Conservation (phyloP, 1,140 invertebrate genomes). For the Harpegnathos saltator region DNA sequence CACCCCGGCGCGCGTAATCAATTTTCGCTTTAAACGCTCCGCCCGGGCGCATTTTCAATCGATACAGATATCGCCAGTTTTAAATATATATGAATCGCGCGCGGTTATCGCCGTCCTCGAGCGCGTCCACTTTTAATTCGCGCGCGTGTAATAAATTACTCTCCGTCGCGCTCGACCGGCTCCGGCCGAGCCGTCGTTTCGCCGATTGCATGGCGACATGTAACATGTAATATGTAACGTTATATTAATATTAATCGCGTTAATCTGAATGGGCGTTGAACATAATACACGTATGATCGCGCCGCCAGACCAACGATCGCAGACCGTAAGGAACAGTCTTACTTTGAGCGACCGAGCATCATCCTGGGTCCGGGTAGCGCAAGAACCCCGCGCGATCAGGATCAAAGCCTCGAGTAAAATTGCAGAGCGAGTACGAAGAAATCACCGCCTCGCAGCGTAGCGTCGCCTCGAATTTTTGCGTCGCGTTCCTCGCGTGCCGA, state of each 20-base stretch:
- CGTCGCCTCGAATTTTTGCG: too few relatives aligned
- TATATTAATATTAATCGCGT: slow-evolving; percentile 50
- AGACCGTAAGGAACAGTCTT: slow-evolving; percentile 9
- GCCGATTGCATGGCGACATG: slow-evolving; percentile 24
- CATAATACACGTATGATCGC: background rate
- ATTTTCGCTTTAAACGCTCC: slow-evolving; percentile 33
- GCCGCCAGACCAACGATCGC: background rate
- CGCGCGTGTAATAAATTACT: slow-evolving; percentile 45
- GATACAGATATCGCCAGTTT: slow-evolving; percentile 48
- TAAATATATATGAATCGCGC: slow-evolving; percentile 48
- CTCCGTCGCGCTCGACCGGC: background rate
- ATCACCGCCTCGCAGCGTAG: too few relatives aligned
- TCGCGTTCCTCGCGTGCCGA: background rate
- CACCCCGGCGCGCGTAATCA: slow-evolving; percentile 29
- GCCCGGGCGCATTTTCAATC: slow-evolving; percentile 38
- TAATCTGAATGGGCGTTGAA: slow-evolving; percentile 36
- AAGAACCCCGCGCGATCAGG: too few relatives aligned
- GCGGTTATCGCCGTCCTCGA: slow-evolving; percentile 20
- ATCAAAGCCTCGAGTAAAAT: too few relatives aligned
- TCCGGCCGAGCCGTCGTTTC: background rate
- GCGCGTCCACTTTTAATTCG: slow-evolving; percentile 33
- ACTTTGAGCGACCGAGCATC: background rate
- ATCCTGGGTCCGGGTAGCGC: too few relatives aligned
- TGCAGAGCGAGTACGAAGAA: too few relatives aligned
- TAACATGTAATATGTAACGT: slow-evolving; percentile 39